These are phyloP conservation scores for Acleris literana DNA, from an alignment of 2,888 invertebrate genomes.

Conservation along the genomic window DNA sequence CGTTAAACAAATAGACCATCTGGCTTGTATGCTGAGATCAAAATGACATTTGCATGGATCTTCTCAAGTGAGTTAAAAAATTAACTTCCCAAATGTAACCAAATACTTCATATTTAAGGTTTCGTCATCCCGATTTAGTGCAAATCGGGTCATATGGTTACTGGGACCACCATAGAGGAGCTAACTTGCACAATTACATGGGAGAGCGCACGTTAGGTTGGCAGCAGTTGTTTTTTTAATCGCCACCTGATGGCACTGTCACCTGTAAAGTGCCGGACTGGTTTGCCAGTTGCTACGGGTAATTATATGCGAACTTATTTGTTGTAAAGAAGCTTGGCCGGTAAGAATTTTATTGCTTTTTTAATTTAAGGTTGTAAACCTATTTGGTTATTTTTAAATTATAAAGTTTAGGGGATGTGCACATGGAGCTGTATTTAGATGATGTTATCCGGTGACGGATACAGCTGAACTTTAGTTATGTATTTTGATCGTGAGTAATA, in stretches of 20 bases:
- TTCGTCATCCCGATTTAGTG: slow-evolving; percentile 43
- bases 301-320: slow-evolving; percentile 36
- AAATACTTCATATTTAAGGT: slow-evolving; percentile 43
- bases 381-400: background rate
- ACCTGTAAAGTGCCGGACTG: slow-evolving; percentile 35
- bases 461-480: too few relatives aligned
- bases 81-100: slow-evolving; percentile 20
- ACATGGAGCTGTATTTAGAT: too few relatives aligned
- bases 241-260: slow-evolving; percentile 33
- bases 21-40: slow-evolving; percentile 4
- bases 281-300: slow-evolving; percentile 31
- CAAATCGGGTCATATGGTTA: slow-evolving; percentile 57
- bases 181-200: slow-evolving; percentile 52
- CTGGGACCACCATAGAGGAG: slow-evolving; percentile 53
- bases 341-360: slow-evolving; percentile 3
- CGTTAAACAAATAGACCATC: slow-evolving; percentile 9
- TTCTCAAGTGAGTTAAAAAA: background rate
- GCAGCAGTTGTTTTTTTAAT: slow-evolving; percentile 33
- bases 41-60: slow-evolving; percentile 6
- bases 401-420: background rate
- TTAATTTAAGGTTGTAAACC: background rate
- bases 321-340: slow-evolving; percentile 23
- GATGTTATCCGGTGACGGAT: too few relatives aligned
- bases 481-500: background rate
- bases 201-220: slow-evolving; percentile 52